Percentiles rank a stretch among this genome's conserved stretches.
Conservation (phyloP, 2,113 vertebrate genomes). For the Bujurquina vittata region DNA sequence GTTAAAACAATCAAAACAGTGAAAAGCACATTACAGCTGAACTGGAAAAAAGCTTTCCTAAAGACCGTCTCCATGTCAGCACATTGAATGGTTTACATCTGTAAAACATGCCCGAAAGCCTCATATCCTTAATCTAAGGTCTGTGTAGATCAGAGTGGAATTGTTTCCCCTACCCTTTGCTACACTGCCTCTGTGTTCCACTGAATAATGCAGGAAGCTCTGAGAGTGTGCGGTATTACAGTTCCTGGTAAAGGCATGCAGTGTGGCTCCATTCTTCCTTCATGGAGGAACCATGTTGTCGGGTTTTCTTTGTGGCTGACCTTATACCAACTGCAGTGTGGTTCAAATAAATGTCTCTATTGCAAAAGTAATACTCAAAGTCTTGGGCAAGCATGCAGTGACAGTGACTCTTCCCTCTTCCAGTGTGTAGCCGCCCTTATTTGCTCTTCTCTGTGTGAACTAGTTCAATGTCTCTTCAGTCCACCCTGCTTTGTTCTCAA, state of each 20-base stretch:
- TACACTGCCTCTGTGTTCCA: constrained; percentile 49
- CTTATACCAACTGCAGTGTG: constrained; percentile 5
- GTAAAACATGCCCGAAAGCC: constrained; percentile 41
- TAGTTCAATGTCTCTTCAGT: constrained; percentile 27
- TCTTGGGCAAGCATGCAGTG: background rate
- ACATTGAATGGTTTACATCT: constrained; percentile 44
- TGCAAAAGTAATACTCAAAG: constrained; percentile 23
- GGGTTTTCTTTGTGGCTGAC: constrained; percentile 27
- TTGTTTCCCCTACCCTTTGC: constrained; percentile 30
- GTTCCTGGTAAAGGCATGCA: constrained; percentile 60
- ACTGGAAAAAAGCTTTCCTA: background rate
- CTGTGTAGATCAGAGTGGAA: constrained; percentile 48
- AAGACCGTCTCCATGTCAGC: constrained; percentile 24
- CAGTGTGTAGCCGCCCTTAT: constrained; percentile 29
- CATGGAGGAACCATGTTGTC: constrained; percentile 30
- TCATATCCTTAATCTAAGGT: constrained; percentile 54
- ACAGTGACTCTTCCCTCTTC: constrained; percentile 17
- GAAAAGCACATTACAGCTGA: background rate
- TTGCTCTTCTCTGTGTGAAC: constrained; percentile 42
- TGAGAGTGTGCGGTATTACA: constrained; percentile 63
- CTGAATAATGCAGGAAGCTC: constrained; percentile 77
- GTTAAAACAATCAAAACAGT: background rate
- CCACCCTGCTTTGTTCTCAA: constrained; percentile 21
- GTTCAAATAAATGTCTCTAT: constrained; percentile 22
- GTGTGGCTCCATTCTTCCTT: constrained; percentile 39